phyloP scores from a whole-genome alignment of 2,797 vertebrate species.

The Argyrosomus regius region DNA sequence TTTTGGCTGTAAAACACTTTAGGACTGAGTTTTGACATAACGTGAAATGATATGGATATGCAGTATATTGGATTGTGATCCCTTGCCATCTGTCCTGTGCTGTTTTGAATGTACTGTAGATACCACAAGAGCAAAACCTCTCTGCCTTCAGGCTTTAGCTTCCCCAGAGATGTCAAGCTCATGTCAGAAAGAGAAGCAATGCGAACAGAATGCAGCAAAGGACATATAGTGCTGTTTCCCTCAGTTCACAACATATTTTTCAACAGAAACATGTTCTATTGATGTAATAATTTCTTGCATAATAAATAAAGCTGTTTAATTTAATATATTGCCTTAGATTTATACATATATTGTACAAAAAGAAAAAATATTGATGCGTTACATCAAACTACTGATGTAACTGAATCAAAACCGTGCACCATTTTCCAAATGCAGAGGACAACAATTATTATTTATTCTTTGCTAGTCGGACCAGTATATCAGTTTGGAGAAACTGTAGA shows the following conservation, averaged over 20 bases:
- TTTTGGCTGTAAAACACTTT: slow-evolving; percentile 4
- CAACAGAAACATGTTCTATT: not conserved
- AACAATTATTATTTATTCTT: not conserved
- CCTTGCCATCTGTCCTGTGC: slow-evolving; percentile 26
- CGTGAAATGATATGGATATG: slow-evolving; percentile 14
- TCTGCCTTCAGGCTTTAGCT: slow-evolving; percentile 13
- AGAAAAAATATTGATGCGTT: not conserved
- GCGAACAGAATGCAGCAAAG: slow-evolving; percentile 36
- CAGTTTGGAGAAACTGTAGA: not conserved
- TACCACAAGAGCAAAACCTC: slow-evolving; percentile 26
- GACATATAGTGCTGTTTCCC: slow-evolving; percentile 20
- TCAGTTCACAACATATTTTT: slow-evolving; percentile 1
- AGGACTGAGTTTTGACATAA: slow-evolving; percentile 1
- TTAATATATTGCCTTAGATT: no score
- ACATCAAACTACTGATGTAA: not conserved
- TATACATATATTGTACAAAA: not conserved
- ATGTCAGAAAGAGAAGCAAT: slow-evolving; percentile 6
- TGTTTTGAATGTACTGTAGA: slow-evolving; percentile 23
- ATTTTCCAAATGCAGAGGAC: not conserved
- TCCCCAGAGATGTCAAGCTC: slow-evolving; percentile 38
- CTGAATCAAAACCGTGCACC: not conserved
- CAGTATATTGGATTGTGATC: slow-evolving; percentile 37
- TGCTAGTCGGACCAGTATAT: not conserved
- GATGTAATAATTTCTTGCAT: not conserved
- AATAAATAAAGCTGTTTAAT: not conserved